Conservation (phyloP, 2,113 vertebrate species). For the Rhineura floridana region DNA sequence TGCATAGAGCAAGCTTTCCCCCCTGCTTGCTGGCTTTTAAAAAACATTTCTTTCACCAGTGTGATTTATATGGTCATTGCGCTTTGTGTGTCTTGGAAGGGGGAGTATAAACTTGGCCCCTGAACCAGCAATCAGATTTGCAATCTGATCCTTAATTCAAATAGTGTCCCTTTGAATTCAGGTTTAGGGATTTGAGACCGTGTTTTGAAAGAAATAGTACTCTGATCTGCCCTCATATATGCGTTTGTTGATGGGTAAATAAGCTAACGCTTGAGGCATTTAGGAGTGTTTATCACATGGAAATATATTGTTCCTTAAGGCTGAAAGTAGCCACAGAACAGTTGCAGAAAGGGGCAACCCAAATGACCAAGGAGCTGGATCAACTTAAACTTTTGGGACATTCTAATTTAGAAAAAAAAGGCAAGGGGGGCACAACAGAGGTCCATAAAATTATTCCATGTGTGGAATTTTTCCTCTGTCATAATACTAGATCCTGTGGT, state of each 20-base stretch:
- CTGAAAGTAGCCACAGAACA: neutral
- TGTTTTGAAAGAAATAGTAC: constrained; percentile 14
- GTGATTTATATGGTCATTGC: neutral
- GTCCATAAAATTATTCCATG: too few relatives aligned
- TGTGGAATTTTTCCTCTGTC: too few relatives aligned
- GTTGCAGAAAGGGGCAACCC: neutral
- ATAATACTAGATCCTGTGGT: too few relatives aligned
- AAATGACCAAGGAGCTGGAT: too few relatives aligned
- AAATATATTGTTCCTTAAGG: neutral
- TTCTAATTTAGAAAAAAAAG: too few relatives aligned
- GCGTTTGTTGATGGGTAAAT: constrained; percentile 10
- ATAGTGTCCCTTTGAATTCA: neutral
- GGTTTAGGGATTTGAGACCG: neutral
- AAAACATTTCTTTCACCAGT: neutral
- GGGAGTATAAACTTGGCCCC: constrained; percentile 3
- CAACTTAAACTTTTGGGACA: too few relatives aligned
- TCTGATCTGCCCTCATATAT: constrained; percentile 7
- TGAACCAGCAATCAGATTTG: constrained; percentile 6
- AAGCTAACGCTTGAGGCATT: neutral
- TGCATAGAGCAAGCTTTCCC: neutral
- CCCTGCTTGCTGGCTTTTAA: neutral
- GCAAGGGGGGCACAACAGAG: too few relatives aligned
- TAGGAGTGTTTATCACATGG: neutral
- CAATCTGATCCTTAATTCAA: constrained; percentile 17
- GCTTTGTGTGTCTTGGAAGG: constrained; percentile 24